Evolutionary conservation across 2,113 vertebrate genomes (phyloP), one percentile per base, ranked within the genome.

Genomic region (Platycercus adscitus): DNA sequence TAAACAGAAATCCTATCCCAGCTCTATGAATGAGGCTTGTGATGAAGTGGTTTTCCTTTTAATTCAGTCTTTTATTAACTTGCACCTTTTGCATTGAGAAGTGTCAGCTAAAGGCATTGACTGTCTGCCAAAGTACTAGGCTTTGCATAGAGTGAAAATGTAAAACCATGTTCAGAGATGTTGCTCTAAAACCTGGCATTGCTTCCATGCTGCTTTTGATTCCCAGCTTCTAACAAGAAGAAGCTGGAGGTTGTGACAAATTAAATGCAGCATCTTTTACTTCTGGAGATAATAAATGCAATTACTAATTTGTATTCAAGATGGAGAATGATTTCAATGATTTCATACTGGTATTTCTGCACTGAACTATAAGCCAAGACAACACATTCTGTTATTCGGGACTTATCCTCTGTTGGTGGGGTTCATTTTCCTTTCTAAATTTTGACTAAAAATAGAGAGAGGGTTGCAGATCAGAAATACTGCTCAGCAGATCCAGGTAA

Each of bases 31-130:
- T 95, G 88, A 93, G 65, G 56, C 91, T 95, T 95, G 77, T 93
- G 87, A 93, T 19, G 0, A 85, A 85, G 81, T 89, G 81, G 15
- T 66, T 95, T 95, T 91, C 50, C 70, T 93, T 97, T 93, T 75
- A 90, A 93, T 88, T 78, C 82, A 64, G 39, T 50, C 56, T 76
- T 87, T 95, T 81, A 88, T 95, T 96, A 91, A 91, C 88, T 96
- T 96, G 88, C 86, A 95, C 94, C 93, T 95, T 95, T 71, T 84
- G 56, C 93, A 93, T 25, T 90, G 82, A 93, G 92, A 86, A 94
- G 37, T 88, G 90, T 97, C 93, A 95, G 87, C 85, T 80, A 94
- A 96, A 95, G 70, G 73, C 91, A 85, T 88, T 96, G 93, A 96
- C 52, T 91, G 70, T 55, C 88, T 64, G 92, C 95, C 95, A 96